A percentile compares a stretch with the other conserved stretches of the same genome.
Evolutionary conservation across 2,888 invertebrate species (phyloP).

Genomic region (Nycteola revayana): DNA sequence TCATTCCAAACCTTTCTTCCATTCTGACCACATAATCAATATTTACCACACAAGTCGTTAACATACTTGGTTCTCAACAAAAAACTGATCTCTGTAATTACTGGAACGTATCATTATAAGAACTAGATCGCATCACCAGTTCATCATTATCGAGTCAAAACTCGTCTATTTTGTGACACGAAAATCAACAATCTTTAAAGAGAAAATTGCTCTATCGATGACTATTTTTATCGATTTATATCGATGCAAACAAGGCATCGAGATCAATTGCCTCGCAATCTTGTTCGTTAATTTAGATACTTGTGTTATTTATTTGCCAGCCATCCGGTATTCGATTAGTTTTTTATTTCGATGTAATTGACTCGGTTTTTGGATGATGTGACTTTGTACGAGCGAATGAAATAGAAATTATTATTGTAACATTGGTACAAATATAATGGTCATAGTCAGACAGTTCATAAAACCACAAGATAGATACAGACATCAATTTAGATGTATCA

Average conservation of each 20-base stretch:
- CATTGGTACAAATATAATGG: no score
- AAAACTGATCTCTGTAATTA: constrained; percentile 31
- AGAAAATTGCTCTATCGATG: constrained; percentile 34
- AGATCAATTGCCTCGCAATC: constrained; percentile 29
- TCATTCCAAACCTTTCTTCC: constrained; percentile 11
- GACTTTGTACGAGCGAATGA: no score
- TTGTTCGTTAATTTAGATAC: constrained; percentile 29
- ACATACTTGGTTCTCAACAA: constrained; percentile 18
- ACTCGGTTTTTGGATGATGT: constrained; percentile 24
- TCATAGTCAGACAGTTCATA: no score
- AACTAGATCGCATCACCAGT: constrained; percentile 29
- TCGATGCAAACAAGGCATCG: constrained; percentile 23
- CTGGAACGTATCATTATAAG: constrained; percentile 32
- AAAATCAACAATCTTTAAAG: constrained; percentile 33
- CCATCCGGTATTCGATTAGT: constrained; percentile 32
- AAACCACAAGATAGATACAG: no score
- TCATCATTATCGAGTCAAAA: constrained; percentile 27
- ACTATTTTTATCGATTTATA: constrained; percentile 17
- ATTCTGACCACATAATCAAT: constrained; percentile 10
- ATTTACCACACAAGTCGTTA: constrained; percentile 25
- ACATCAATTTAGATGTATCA: no score
- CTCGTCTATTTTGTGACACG: constrained; percentile 32
- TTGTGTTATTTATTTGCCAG: constrained; percentile 33
- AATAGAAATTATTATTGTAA: no score
- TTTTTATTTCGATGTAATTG: constrained; percentile 36